phyloP scores from a whole-genome alignment of 2,888 invertebrate species.

The Ophion obscuratus region DNA sequence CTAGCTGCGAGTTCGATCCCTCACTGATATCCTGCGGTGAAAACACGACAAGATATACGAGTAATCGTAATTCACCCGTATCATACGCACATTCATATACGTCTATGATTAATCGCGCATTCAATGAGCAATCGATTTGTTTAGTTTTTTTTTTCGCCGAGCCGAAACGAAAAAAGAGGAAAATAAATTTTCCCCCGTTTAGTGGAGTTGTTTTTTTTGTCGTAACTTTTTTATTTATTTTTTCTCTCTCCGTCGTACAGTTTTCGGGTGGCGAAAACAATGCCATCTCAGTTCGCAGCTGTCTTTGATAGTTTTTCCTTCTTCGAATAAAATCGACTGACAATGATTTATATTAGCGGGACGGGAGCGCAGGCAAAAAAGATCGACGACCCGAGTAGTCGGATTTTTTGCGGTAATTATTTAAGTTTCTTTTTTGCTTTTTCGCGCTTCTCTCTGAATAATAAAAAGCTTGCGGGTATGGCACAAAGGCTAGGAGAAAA shows the following conservation, averaged over 20 bases:
- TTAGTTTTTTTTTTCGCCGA: constrained; percentile 12
- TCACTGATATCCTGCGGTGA: constrained; percentile 56
- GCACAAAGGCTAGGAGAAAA: background rate
- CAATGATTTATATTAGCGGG: background rate
- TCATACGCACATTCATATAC: constrained; percentile 59
- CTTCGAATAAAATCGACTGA: background rate
- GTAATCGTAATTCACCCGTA: constrained; percentile 71
- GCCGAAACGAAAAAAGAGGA: background rate
- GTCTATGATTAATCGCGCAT: constrained; percentile 63
- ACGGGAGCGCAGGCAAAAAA: background rate
- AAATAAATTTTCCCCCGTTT: background rate
- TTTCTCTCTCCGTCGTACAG: background rate
- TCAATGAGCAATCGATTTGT: constrained; percentile 57
- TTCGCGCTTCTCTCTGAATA: background rate
- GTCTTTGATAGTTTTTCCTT: background rate
- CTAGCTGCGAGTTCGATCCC: constrained; percentile 32
- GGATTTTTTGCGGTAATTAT: background rate
- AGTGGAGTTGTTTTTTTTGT: background rate
- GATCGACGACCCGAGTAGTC: background rate
- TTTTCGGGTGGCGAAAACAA: background rate
- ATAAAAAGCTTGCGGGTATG: constrained; percentile 10
- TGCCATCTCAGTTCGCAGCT: background rate
- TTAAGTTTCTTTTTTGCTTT: background rate
- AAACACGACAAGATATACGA: constrained; percentile 65
- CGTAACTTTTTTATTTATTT: background rate